Percentiles rank a stretch among this genome's conserved stretches.
phyloP scores from a whole-genome alignment of 2,797 vertebrate genomes.

The Rhinichthys osculus region DNA sequence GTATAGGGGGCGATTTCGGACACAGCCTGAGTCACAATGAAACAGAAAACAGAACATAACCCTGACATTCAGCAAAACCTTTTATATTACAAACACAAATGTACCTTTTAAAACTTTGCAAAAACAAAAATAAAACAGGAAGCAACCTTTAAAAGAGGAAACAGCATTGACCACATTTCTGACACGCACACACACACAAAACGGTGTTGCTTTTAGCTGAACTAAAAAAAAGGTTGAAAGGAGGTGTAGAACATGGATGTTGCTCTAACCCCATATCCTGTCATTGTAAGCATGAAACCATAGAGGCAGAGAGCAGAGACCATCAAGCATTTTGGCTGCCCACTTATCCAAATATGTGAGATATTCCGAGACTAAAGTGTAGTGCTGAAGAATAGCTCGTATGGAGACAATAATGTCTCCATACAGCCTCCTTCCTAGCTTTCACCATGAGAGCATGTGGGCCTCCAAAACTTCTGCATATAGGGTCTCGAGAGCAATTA shows the following conservation, averaged over 20 bases:
- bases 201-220: slow-evolving; percentile 69
- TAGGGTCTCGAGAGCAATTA: slow-evolving; percentile 7
- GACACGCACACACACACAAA: slow-evolving; percentile 35
- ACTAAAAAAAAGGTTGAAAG: slow-evolving; percentile 70
- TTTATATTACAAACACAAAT: slow-evolving; percentile 7
- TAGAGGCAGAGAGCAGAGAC: slow-evolving; percentile 52
- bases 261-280: slow-evolving; percentile 74
- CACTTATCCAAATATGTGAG: slow-evolving; percentile 47
- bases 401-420: slow-evolving; percentile 10
- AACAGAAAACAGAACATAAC: too few species aligned
- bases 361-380: slow-evolving; percentile 1
- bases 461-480: slow-evolving; percentile 11
- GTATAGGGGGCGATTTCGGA: too few species aligned
- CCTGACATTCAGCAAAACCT: neutral
- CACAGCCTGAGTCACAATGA: too few species aligned
- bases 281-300: slow-evolving; percentile 68
- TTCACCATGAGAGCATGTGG: slow-evolving; percentile 17
- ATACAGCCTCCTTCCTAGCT: neutral
- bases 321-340: slow-evolving; percentile 48
- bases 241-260: slow-evolving; percentile 70
- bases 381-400: slow-evolving; percentile 12
- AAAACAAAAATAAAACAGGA: slow-evolving; percentile 30
- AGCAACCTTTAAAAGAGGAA: slow-evolving; percentile 60
- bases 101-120: neutral
- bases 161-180: slow-evolving; percentile 67